phyloP scores from a whole-genome alignment of 2,797 vertebrate species.

The Macrochelys suwanniensis region DNA sequence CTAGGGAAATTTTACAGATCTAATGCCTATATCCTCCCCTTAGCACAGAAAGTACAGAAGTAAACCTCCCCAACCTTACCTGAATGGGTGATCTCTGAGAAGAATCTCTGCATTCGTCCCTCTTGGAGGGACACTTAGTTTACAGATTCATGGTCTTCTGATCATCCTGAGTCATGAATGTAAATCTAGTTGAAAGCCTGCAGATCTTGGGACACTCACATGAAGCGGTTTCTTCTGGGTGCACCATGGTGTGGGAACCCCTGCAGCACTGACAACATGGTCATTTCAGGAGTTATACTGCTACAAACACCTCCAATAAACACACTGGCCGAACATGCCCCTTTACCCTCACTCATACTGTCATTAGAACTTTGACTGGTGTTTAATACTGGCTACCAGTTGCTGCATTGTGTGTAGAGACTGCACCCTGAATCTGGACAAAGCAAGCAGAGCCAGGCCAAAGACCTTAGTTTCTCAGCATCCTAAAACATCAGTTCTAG shows the following conservation, averaged over 20 bases:
- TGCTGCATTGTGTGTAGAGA: background rate
- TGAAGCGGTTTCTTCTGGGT: background rate
- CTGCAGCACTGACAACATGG: background rate
- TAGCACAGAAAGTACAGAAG: background rate
- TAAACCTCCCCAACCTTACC: background rate
- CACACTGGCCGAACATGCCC: background rate
- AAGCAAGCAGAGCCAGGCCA: background rate
- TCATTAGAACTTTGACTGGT: background rate
- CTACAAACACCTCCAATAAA: background rate
- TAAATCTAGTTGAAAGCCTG: background rate
- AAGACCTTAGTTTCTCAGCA: background rate
- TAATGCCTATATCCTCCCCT: background rate
- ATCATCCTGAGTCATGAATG: rapidly evolving
- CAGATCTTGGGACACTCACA: background rate
- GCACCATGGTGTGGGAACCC: background rate
- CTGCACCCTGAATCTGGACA: background rate
- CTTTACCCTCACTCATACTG: rapidly evolving
- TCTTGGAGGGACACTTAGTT: background rate
- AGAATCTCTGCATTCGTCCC: background rate
- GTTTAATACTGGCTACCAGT: background rate
- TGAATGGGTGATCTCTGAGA: background rate
- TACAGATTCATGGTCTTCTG: background rate
- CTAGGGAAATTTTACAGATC: background rate
- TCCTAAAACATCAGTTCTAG: background rate
- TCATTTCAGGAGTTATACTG: background rate